These are phyloP conservation scores for Diloba caeruleocephala DNA, from an alignment of 2,888 invertebrate genomes.

Conservation along the genomic window DNA sequence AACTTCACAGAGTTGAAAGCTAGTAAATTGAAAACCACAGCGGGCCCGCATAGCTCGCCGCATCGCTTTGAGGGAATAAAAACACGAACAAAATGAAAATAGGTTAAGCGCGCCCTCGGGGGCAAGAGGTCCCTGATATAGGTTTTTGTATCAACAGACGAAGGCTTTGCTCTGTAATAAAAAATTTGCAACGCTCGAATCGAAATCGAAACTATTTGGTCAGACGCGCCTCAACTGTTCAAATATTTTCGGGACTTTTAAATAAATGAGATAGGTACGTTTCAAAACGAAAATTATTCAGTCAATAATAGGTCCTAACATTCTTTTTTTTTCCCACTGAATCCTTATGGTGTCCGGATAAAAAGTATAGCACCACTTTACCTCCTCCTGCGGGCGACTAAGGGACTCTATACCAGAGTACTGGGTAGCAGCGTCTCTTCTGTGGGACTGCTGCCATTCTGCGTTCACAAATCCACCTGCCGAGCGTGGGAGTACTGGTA, in stretches of 20 bases:
- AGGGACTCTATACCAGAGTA: too few species aligned
- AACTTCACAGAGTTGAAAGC: conserved; percentile 56
- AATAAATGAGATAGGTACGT: too few species aligned
- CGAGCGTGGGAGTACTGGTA: too few species aligned
- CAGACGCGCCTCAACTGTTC: conserved; percentile 47
- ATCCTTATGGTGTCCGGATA: too few species aligned
- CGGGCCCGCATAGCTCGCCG: conserved; percentile 64
- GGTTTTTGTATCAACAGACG: conserved; percentile 70
- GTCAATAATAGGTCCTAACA: too few species aligned
- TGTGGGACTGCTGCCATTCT: too few species aligned
- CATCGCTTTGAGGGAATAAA: conserved; percentile 71
- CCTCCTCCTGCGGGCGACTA: too few species aligned
- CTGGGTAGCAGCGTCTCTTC: too few species aligned
- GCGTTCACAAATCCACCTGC: too few species aligned
- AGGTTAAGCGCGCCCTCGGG: conserved; percentile 79
- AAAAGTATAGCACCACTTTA: too few species aligned
- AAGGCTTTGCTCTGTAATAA: conserved; percentile 62
- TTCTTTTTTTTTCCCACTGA: too few species aligned
- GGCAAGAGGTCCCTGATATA: conserved; percentile 62
- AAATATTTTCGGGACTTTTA: conserved; percentile 57
- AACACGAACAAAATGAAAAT: conserved; percentile 79
- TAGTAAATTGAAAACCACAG: conserved; percentile 77
- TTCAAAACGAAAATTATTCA: too few species aligned
- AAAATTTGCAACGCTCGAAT: conserved; percentile 65
- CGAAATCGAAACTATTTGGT: conserved; percentile 58